Conservation (phyloP, 2,888 invertebrate species). For the Rhimphoctona megacephalus region DNA sequence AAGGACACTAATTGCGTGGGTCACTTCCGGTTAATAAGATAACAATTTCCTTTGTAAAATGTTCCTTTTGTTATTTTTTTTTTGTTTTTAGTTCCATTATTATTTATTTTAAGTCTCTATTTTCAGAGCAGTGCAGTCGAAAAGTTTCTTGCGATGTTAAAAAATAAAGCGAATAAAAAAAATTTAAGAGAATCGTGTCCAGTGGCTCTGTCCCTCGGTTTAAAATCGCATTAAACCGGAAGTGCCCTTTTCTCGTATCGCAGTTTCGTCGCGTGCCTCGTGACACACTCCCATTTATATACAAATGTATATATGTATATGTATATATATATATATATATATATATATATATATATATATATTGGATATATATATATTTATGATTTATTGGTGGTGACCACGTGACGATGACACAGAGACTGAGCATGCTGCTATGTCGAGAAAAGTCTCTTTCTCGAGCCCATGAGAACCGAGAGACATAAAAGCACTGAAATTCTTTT, state of each 20-base stretch:
- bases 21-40: not conserved
- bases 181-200: not conserved
- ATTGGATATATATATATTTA: conserved; percentile 74
- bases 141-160: not conserved
- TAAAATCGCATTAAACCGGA: not conserved
- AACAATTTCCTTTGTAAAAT: not conserved
- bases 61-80: not conserved
- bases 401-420: conserved; percentile 80
- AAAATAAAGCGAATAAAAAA: not conserved
- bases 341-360: conserved; percentile 70
- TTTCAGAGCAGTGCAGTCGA: not conserved
- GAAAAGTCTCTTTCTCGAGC: conserved; percentile 49
- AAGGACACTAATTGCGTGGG: not conserved
- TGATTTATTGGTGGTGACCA: conserved; percentile 75
- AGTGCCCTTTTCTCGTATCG: not conserved
- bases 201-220: not conserved
- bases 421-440: conserved; percentile 74
- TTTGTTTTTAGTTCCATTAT: not conserved
- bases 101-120: not conserved
- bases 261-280: conserved; percentile 51
- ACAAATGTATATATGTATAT: conserved; percentile 63
- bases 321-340: conserved; percentile 75
- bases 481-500: not conserved
- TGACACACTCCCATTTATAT: conserved; percentile 65
- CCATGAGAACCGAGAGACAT: conserved; percentile 17